A percentile compares a stretch with the other conserved stretches of the same genome.
Evolutionary conservation across 2,888 invertebrate genomes (phyloP).

Genomic region (Parasteatoda lunata): DNA sequence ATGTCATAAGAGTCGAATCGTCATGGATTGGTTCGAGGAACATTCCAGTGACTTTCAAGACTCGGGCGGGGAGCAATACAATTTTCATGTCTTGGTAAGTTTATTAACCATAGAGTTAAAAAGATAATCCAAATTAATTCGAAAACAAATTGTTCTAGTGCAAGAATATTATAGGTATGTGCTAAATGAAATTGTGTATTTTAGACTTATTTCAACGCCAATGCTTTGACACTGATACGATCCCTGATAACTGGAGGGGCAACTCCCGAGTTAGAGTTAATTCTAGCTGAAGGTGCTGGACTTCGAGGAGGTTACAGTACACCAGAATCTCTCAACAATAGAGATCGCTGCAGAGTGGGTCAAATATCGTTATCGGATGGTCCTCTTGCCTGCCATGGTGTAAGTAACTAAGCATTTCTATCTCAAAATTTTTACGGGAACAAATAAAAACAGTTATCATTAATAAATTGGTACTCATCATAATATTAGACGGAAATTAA

Average conservation of each 20-base stretch:
- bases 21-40: too few relatives aligned
- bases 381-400: constrained; percentile 94
- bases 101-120: too few relatives aligned
- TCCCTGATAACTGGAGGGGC: constrained; percentile 99
- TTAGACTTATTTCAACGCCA: constrained; percentile 99
- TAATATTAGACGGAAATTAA: too few relatives aligned
- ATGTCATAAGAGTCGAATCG: too few relatives aligned
- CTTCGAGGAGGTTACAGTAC: constrained; percentile 98
- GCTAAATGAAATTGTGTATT: constrained; percentile 71
- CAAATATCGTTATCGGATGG: constrained; percentile 98
- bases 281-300: constrained; percentile 98
- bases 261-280: constrained; percentile 98
- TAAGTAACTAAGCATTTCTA: constrained; percentile 70
- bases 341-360: constrained; percentile 97
- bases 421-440: too few relatives aligned
- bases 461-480: too few relatives aligned
- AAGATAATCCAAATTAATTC: too few relatives aligned
- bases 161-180: neutral
- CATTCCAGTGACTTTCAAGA: too few relatives aligned
- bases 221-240: constrained; percentile 98
- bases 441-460: too few relatives aligned
- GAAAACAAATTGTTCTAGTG: neutral
- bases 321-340: constrained; percentile 95
- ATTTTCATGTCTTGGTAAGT: too few relatives aligned
- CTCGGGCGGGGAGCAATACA: too few relatives aligned